Conservation (phyloP, 2,797 vertebrate genomes). For the Eupleurogrammus muticus region DNA sequence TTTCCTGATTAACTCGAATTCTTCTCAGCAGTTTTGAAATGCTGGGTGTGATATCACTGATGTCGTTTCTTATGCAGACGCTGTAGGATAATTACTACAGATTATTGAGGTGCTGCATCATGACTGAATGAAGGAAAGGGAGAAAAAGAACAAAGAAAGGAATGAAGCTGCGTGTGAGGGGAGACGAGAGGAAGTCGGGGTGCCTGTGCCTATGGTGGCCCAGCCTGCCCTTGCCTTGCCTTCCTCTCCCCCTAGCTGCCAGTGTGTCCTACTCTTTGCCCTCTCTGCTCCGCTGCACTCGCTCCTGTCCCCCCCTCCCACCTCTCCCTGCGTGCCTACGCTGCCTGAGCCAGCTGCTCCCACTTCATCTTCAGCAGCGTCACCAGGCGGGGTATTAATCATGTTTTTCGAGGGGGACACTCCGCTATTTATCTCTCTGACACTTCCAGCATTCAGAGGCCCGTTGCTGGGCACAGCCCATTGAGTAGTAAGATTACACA, state of each 20-base stretch:
- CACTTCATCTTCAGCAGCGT: slow-evolving; percentile 99
- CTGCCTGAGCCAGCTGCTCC: slow-evolving; percentile 99
- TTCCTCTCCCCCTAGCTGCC: slow-evolving; percentile 87
- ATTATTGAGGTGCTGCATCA: slow-evolving; percentile 78
- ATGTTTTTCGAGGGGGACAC: slow-evolving; percentile 99
- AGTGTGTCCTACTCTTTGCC: slow-evolving; percentile 97
- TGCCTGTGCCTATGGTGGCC: slow-evolving; percentile 80
- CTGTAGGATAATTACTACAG: slow-evolving; percentile 51
- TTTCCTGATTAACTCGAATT: slow-evolving; percentile 48
- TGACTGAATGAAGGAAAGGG: slow-evolving; percentile 18
- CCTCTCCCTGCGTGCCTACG: slow-evolving; percentile 93
- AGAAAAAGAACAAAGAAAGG: no score
- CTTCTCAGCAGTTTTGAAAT: slow-evolving; percentile 26
- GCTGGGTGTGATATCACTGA: slow-evolving; percentile 17
- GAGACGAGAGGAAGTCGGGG: slow-evolving; percentile 65
- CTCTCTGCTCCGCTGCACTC: slow-evolving; percentile 94
- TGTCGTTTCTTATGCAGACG: slow-evolving; percentile 31
- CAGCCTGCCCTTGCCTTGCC: slow-evolving; percentile 84
- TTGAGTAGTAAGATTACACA: slow-evolving; percentile 99
- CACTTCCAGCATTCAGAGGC: slow-evolving; percentile 97
- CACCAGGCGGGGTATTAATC: slow-evolving; percentile 99
- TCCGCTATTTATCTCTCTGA: slow-evolving; percentile 99
- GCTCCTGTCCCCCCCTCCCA: slow-evolving; percentile 77
- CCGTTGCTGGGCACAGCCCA: slow-evolving; percentile 98
- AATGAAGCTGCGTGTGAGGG: slow-evolving; percentile 38